Evolutionary conservation across 2,113 vertebrate genomes (phyloP).

Genomic region (Salminus brasiliensis): DNA sequence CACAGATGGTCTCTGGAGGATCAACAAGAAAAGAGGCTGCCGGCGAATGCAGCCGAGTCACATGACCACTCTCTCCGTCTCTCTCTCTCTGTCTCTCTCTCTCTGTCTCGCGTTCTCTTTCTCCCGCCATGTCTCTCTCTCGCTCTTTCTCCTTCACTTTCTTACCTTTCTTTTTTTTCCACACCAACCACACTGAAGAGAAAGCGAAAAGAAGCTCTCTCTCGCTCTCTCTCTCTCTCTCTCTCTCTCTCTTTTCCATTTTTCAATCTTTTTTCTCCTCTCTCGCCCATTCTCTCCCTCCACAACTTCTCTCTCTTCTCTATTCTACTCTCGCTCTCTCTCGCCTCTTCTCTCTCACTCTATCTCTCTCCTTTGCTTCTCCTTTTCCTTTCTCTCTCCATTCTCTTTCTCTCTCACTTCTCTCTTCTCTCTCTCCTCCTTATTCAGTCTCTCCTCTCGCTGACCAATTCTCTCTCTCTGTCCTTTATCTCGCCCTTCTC

Average conservation of each 20-base stretch:
- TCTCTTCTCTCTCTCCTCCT: no score
- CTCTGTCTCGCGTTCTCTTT: conserved; percentile 14
- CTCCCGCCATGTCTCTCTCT: background rate
- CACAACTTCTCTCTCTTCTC: no score
- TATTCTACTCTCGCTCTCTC: background rate
- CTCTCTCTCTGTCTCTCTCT: conserved; percentile 30
- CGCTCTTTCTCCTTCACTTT: background rate
- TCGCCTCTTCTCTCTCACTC: background rate
- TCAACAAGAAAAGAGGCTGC: conserved; percentile 96
- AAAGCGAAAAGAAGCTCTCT: background rate
- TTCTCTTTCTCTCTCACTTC: no score
- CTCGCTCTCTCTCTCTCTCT: background rate
- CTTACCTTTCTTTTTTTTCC: conserved; percentile 26
- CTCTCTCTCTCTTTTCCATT: background rate
- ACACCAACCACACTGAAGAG: conserved; percentile 20
- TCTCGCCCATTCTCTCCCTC: background rate
- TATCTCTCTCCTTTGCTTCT: no score
- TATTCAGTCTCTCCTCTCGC: background rate
- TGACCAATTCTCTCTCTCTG: no score
- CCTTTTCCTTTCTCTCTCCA: no score
- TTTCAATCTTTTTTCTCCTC: background rate
- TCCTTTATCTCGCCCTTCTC: no score
- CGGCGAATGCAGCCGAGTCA: conserved; percentile 78
- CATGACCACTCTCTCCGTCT: conserved; percentile 27
- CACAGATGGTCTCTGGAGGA: conserved; percentile 99